Evolutionary conservation across 1,140 invertebrate genomes (phyloP).

Genomic region (Laupala kohalensis): DNA sequence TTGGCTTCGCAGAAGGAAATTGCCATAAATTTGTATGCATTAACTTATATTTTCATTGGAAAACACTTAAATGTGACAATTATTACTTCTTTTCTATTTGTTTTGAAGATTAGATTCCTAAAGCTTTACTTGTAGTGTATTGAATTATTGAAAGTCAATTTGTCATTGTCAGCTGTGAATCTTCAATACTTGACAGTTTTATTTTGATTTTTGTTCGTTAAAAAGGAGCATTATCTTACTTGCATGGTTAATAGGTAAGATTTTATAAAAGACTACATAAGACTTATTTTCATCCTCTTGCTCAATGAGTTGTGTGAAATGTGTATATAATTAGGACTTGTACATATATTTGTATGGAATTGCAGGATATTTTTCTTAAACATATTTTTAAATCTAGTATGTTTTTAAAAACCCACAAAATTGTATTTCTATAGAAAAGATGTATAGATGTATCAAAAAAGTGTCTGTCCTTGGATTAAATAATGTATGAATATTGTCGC

Average conservation of each 20-base stretch:
- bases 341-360: not conserved
- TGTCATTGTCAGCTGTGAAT: too few species aligned
- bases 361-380: not conserved
- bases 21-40: too few species aligned
- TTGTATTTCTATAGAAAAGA: not conserved
- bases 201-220: too few species aligned
- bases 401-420: not conserved
- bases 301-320: not conserved
- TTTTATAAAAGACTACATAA: not conserved
- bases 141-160: too few species aligned
- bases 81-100: too few species aligned
- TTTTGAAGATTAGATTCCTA: too few species aligned
- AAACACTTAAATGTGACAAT: too few species aligned
- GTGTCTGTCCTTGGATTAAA: not conserved
- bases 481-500: not conserved
- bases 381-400: not conserved
- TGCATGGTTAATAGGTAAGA: not conserved
- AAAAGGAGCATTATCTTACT: too few species aligned
- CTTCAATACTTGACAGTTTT: too few species aligned
- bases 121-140: too few species aligned
- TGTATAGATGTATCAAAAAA: not conserved
- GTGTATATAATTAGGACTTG: not conserved
- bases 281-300: not conserved
- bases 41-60: too few species aligned
- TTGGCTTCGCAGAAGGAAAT: too few species aligned